These are phyloP conservation scores for Siniperca scherzeri DNA, from an alignment of 2,797 vertebrate genomes.

Conservation along the genomic window DNA sequence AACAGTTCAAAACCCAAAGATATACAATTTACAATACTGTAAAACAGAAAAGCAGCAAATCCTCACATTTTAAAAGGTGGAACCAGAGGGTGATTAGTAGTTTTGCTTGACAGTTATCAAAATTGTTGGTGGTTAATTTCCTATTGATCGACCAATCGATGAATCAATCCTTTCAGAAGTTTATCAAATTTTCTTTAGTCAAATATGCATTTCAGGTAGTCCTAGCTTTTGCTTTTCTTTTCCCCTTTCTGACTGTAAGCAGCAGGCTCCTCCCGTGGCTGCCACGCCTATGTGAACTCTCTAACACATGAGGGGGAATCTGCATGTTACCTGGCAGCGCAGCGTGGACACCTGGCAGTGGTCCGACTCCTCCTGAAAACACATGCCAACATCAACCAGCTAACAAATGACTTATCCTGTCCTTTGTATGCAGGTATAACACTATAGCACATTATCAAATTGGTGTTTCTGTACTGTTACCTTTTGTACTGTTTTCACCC, in stretches of 20 bases:
- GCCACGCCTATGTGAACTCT: conserved; percentile 83
- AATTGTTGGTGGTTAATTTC: background rate
- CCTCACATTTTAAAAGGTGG: too few relatives aligned
- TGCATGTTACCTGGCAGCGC: conserved; percentile 90
- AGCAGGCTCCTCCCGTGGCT: conserved; percentile 22
- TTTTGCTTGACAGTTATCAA: background rate
- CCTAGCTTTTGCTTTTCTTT: background rate
- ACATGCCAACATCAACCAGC: conserved; percentile 85
- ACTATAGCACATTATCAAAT: background rate
- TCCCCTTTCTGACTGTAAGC: background rate
- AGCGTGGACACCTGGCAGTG: conserved; percentile 83
- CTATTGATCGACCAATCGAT: background rate
- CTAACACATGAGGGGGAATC: conserved; percentile 91
- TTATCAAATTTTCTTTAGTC: background rate
- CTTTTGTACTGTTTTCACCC: background rate
- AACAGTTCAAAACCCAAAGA: background rate
- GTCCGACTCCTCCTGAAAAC: conserved; percentile 86
- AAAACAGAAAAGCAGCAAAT: background rate
- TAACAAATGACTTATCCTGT: conserved; percentile 89
- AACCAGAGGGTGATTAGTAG: background rate
- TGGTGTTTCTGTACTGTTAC: background rate
- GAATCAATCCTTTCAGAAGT: background rate
- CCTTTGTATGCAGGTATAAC: conserved; percentile 91
- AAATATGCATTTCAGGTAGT: background rate
- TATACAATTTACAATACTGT: background rate